Evolutionary conservation across 64 coral and sea anemone genomes (phyloP).

Genomic region (Pachyseris speciosa): DNA sequence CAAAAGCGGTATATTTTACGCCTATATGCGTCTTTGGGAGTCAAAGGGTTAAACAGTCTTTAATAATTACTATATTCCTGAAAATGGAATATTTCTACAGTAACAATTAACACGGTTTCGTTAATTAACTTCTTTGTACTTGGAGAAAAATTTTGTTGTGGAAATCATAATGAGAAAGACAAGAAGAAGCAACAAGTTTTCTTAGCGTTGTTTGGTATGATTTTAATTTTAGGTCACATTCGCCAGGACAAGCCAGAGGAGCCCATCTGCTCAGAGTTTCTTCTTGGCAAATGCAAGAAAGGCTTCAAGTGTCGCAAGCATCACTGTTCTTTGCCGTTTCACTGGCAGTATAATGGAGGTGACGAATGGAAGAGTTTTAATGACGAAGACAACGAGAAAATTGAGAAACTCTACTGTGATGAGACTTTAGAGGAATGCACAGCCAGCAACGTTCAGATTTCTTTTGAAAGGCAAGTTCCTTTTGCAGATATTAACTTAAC

Average conservation of each 20-base stretch:
- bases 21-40: too few species aligned
- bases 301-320: slow-evolving; percentile 46
- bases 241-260: background rate
- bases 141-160: too few species aligned
- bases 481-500: too few species aligned
- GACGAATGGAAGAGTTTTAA: slow-evolving; percentile 47
- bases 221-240: slow-evolving; percentile 27
- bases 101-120: too few species aligned
- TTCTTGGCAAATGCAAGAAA: slow-evolving; percentile 77
- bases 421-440: background rate
- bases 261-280: slow-evolving; percentile 57
- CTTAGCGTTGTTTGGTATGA: background rate
- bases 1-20: too few species aligned
- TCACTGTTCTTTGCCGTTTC: slow-evolving; percentile 74
- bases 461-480: slow-evolving; percentile 33
- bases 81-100: too few species aligned
- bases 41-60: too few species aligned
- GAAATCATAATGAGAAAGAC: too few species aligned
- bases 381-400: slow-evolving; percentile 48
- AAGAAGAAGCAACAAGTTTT: too few species aligned
- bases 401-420: slow-evolving; percentile 79
- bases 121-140: too few species aligned
- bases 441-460: background rate
- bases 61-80: too few species aligned
- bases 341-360: slow-evolving; percentile 63